Percentiles rank a stretch among this genome's conserved stretches.
Conservation (phyloP, 2,797 vertebrate genomes). For the Megalops cyprinoides region DNA sequence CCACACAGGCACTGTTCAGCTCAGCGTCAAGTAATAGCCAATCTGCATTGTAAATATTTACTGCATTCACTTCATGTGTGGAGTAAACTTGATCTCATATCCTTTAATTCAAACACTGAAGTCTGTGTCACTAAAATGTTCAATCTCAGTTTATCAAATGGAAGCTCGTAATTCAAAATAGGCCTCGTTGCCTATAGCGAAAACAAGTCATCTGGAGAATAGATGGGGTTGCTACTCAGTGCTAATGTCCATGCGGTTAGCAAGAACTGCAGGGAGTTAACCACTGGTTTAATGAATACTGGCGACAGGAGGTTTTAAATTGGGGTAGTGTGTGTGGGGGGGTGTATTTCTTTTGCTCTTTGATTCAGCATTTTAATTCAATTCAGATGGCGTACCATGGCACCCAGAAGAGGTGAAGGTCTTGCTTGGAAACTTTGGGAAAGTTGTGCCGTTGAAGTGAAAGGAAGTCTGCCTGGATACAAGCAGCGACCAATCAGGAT, state of each 20-base stretch:
- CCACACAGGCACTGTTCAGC: not conserved
- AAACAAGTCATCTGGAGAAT: not conserved
- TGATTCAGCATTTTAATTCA: conserved; percentile 29
- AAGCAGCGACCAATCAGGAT: conserved; percentile 38
- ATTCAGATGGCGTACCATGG: conserved; percentile 19
- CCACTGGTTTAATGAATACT: not conserved
- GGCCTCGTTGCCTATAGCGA: not conserved
- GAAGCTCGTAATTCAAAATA: not conserved
- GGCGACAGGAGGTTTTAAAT: not conserved
- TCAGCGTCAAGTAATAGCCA: not conserved
- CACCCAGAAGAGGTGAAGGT: conserved; percentile 1
- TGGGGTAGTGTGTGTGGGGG: not conserved
- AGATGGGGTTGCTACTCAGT: not conserved
- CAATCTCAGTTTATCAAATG: not conserved
- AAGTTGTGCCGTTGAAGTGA: conserved; percentile 11
- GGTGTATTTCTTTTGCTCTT: not conserved
- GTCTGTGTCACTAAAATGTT: not conserved
- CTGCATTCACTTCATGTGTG: no score
- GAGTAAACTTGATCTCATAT: not conserved
- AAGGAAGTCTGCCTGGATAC: conserved; percentile 42
- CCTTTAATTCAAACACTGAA: not conserved
- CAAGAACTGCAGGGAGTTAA: not conserved
- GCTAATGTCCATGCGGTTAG: not conserved
- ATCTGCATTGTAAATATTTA: not conserved
- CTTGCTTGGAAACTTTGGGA: conserved; percentile 1